Evolutionary conservation across 2,797 vertebrate species (phyloP).

Genomic region (Bovichtus diacanthus): DNA sequence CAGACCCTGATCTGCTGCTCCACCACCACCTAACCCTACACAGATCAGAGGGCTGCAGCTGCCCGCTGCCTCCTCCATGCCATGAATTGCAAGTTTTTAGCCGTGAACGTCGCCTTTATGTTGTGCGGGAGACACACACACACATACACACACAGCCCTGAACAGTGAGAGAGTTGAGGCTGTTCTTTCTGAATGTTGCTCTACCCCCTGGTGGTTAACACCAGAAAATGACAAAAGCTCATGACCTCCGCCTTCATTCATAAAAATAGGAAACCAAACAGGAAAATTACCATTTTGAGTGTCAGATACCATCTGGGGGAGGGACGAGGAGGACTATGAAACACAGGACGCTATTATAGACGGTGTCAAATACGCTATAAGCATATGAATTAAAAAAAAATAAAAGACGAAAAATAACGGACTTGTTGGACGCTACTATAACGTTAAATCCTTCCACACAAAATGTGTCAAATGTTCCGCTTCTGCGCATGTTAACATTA

Average conservation of each 20-base stretch:
- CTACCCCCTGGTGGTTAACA: constrained; percentile 75
- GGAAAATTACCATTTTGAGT: constrained; percentile 53
- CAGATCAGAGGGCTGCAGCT: constrained; percentile 40
- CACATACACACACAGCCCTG: not conserved
- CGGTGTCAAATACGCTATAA: too few species aligned
- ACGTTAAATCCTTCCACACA: not conserved
- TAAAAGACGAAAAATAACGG: not conserved
- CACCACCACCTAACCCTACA: constrained; percentile 33
- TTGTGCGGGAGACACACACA: constrained; percentile 34
- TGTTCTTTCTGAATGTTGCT: constrained; percentile 47
- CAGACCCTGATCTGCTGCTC: constrained; percentile 43
- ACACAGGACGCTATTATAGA: not conserved
- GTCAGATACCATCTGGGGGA: not conserved
- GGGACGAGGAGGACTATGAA: not conserved
- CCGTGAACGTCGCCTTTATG: constrained; percentile 76
- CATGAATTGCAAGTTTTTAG: constrained; percentile 62
- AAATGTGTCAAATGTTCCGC: too few species aligned
- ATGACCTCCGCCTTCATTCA: constrained; percentile 78
- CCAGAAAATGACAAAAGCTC: constrained; percentile 28
- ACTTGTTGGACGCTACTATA: not conserved
- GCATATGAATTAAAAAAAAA: too few species aligned
- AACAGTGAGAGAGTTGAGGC: constrained; percentile 34
- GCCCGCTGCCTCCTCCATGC: constrained; percentile 53
- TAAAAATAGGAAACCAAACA: constrained; percentile 75
- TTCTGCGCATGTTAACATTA: too few species aligned